Conservation (phyloP, 2,888 invertebrate species). For the Oscheius sp. region DNA sequence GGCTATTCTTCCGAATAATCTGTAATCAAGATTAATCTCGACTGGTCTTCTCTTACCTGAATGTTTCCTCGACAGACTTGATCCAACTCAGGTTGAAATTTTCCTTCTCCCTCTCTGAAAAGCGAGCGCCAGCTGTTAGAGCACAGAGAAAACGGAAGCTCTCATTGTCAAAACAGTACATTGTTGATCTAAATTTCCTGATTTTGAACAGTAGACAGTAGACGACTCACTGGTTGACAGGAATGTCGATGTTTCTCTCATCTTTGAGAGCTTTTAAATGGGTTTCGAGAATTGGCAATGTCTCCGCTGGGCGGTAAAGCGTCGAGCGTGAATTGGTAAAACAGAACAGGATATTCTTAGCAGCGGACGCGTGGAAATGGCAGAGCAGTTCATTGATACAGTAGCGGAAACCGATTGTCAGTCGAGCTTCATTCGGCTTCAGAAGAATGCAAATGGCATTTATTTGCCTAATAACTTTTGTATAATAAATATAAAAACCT, state of each 20-base stretch:
- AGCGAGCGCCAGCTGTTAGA: conserved; percentile 10
- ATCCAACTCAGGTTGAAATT: conserved; percentile 42
- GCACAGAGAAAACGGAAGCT: conserved; percentile 51
- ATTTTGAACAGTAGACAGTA: background rate
- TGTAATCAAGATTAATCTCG: background rate
- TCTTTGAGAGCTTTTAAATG: background rate
- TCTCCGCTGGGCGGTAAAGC: conserved; percentile 38
- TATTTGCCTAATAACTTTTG: conserved; percentile 3
- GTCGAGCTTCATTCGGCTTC: conserved; percentile 47
- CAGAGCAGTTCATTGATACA: conserved; percentile 60
- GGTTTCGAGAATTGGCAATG: background rate
- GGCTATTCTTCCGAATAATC: conserved; percentile 15
- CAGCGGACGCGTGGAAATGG: conserved; percentile 55
- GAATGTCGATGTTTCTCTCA: background rate
- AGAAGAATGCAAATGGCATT: conserved; percentile 38
- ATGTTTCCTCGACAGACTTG: conserved; percentile 38
- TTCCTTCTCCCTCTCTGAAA: background rate
- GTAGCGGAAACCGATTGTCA: conserved; percentile 49
- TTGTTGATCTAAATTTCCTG: conserved; percentile 24
- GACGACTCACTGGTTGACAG: background rate
- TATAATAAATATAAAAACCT: background rate
- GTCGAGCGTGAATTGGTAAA: conserved; percentile 56
- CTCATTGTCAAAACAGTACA: conserved; percentile 55
- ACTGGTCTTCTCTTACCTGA: conserved; percentile 1
- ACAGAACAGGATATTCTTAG: conserved; percentile 59